Evolutionary conservation across 2,113 vertebrate genomes (phyloP), one percentile per base, ranked within the genome.

Genomic region (Hiodon tergisus): DNA sequence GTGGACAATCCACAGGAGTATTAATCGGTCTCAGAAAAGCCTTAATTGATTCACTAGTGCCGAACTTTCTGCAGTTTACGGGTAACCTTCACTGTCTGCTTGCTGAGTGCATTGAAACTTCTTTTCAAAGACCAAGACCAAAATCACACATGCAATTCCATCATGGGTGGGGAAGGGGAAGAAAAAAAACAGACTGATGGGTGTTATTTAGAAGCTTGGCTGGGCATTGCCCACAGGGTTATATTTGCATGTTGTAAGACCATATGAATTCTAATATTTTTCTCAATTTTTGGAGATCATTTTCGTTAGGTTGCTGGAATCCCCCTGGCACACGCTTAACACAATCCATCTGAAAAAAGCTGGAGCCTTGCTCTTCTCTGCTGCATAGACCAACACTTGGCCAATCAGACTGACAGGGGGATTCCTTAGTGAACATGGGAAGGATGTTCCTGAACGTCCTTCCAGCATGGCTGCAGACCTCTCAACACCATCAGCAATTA

Each of bases 381-480:
- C 50, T 67, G 31, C 5, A 10, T 52, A 48, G 47, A 68, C 55
- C 16, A 50, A 7, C 6, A 53, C 13, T 17, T 3, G 6, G 31
- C 60, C 6, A 60, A 75, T 67, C 72, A 72, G 10, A 47, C 13
- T 47, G 50, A 31, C 5, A 46, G 6, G 16, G 11, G 4, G 3
- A 50, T 5, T 47, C 10, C 52, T 10, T 31, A 31, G 31, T 31
- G 31, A 31, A 31, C 31, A 31, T 31, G 31, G 31, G 31, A 31
- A 31, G 2, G 31, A 31, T 31, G 31, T 31, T 31, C 31, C 31
- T 31, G 31, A 31, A 31, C 1, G 31, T 31, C 31, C 31, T 31
- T 2, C 31, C 31, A 31, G 31, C 85, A 83, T 82, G 84, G 78
- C 84, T 77, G 79, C 83, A 79, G 10, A 14, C 71, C 57, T 53